A percentile compares a stretch with the other conserved stretches of the same genome.
Conservation (phyloP, 2,113 vertebrate species). For the Ovibos moschatus region DNA sequence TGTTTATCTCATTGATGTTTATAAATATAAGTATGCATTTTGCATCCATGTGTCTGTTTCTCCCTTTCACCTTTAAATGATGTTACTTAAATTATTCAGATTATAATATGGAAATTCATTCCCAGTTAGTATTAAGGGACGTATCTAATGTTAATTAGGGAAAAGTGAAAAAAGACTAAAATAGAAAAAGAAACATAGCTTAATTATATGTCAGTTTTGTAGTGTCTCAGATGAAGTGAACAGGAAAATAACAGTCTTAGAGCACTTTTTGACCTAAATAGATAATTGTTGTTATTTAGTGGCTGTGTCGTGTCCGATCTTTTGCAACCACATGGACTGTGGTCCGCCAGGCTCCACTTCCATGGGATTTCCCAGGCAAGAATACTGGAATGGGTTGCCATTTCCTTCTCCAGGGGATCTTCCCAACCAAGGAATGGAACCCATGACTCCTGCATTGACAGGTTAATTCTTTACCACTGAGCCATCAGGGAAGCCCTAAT, state of each 20-base stretch:
- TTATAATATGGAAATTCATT: neutral
- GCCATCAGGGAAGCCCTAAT: neutral
- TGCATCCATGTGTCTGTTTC: neutral
- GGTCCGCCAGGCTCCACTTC: neutral
- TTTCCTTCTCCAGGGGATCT: neutral
- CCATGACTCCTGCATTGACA: neutral
- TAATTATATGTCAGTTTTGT: constrained; percentile 19
- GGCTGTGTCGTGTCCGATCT: accelerated
- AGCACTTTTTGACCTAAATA: neutral
- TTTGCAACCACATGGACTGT: neutral
- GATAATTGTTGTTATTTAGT: neutral
- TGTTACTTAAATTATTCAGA: neutral
- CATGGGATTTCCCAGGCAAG: neutral
- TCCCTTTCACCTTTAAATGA: neutral
- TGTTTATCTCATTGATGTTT: neutral
- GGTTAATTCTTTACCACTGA: neutral
- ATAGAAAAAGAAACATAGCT: neutral
- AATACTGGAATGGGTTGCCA: neutral
- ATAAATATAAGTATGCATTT: neutral
- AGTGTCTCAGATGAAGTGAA: neutral
- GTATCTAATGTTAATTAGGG: constrained; percentile 26
- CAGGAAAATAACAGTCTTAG: neutral
- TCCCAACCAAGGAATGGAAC: neutral
- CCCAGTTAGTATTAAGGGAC: neutral
- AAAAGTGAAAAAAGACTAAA: constrained; percentile 3